Evolutionary conservation across 2,113 vertebrate species (phyloP), one percentile per base, ranked within the genome.

Genomic region (Odontesthes bonariensis): DNA sequence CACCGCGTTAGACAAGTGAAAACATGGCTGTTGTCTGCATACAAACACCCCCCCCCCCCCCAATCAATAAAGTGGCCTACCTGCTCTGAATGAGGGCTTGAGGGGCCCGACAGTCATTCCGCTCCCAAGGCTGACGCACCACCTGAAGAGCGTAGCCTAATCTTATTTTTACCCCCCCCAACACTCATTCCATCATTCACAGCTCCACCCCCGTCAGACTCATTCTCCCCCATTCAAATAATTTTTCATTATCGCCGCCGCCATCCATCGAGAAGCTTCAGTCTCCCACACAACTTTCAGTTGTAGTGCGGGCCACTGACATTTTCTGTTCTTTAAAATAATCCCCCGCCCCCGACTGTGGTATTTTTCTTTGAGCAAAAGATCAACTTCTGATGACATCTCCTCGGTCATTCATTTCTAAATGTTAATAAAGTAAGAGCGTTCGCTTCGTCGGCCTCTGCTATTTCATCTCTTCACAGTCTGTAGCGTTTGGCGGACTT

Each of bases 61-160:
- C 27, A 27, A 90, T 89, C 85, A 65, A 88, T 84, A 78, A 46
- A 81, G 65, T 69, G 72, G 69, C 53, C 72, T 13, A 33, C 59
- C 71, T 78, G 69, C 64, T 75, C 86, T 71, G 79, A 78, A 77
- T 81, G 73, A 57, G 71, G 69, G 14, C 68, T 77, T 32, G 35
- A 62, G 53, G 40, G 47, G 73, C 82, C 82, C 70, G 81, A 79
- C 70, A 81, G 53, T 46, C 82, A 77, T 82, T 81, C 77, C 69
- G 73, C 75, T 85, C 70, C 71, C 47, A 49, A 57, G 59, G 73
- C 78, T 82, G 83, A 90, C 86, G 82, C 60, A 31, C 63, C 75
- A 79, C 84, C 88, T 84, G 79, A 83, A 84, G 83, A 73, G 83
- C 56, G 46, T 49, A 85, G 84, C 75, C 79, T 82, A 86, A 90